Percentiles rank a stretch among this genome's conserved stretches.
These are phyloP conservation scores for Hippasteria phrygiana DNA, from an alignment of 53 echinoderm and acorn worm genomes.

Conservation along the genomic window DNA sequence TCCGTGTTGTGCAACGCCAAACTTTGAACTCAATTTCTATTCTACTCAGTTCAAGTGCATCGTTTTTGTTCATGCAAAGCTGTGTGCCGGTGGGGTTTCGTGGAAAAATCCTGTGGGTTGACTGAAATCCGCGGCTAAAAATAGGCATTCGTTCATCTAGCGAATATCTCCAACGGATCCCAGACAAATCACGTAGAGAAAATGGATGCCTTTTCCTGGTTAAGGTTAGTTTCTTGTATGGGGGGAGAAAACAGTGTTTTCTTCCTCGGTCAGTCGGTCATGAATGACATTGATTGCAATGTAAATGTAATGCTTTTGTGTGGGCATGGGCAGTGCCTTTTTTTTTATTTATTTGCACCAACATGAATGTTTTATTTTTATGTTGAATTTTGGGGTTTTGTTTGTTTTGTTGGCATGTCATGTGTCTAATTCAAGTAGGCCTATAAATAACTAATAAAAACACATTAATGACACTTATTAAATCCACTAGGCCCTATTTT, in stretches of 20 bases:
- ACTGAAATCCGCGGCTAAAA: slow-evolving; percentile 14
- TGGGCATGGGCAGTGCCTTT: too few relatives aligned
- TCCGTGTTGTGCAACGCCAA: neutral
- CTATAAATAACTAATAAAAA: too few relatives aligned
- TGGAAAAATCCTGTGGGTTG: slow-evolving; percentile 50
- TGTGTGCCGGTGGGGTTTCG: neutral
- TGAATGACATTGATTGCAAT: neutral
- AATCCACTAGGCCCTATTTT: too few relatives aligned
- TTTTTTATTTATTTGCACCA: too few relatives aligned
- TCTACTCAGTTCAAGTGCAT: neutral
- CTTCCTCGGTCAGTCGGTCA: neutral
- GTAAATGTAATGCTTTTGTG: too few relatives aligned
- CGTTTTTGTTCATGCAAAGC: neutral
- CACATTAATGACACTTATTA: too few relatives aligned
- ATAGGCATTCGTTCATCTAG: slow-evolving; percentile 37
- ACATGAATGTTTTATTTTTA: too few relatives aligned
- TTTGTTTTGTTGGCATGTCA: too few relatives aligned
- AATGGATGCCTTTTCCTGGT: slow-evolving; percentile 63
- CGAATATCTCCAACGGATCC: slow-evolving; percentile 6
- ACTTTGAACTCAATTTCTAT: too few relatives aligned
- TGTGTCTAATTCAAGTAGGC: too few relatives aligned
- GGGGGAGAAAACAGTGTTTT: neutral
- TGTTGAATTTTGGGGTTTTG: too few relatives aligned
- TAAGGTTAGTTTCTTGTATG: slow-evolving; percentile 44
- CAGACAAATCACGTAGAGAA: slow-evolving; percentile 18